Conservation (phyloP, 2,888 invertebrate genomes). For the Aporophyla lueneburgensis region DNA sequence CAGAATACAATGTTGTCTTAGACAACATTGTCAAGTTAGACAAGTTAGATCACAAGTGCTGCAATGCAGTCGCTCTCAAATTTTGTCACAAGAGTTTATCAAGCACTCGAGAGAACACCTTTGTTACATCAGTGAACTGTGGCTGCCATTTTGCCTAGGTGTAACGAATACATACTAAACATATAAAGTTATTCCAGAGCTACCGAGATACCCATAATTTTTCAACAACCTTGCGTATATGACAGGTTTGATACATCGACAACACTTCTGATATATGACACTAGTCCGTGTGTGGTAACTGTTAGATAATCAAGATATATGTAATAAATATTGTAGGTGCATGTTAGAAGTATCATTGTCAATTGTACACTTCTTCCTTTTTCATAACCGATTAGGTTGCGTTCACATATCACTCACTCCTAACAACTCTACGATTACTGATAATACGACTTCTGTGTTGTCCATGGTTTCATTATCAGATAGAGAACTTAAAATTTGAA, state of each 20-base stretch:
- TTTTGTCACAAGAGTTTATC: slow-evolving; percentile 27
- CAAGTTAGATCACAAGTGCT: slow-evolving; percentile 26
- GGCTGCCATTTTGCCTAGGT: not conserved
- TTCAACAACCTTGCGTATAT: not conserved
- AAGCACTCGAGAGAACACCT: slow-evolving; percentile 1
- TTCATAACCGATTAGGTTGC: slow-evolving; percentile 44
- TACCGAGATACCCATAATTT: not conserved
- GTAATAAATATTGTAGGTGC: slow-evolving; percentile 85
- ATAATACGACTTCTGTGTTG: too few relatives aligned
- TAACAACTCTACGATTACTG: too few relatives aligned
- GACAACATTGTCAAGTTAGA: too few relatives aligned
- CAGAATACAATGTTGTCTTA: slow-evolving; percentile 14
- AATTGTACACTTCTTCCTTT: slow-evolving; percentile 77
- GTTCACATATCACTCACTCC: slow-evolving; percentile 68
- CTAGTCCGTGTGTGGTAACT: slow-evolving; percentile 60
- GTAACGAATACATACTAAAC: not conserved
- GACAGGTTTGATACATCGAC: not conserved
- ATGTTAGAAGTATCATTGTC: slow-evolving; percentile 77
- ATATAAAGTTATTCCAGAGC: not conserved
- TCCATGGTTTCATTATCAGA: too few relatives aligned
- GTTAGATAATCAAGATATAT: slow-evolving; percentile 74
- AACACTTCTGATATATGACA: slow-evolving; percentile 55
- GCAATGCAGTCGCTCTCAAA: slow-evolving; percentile 37
- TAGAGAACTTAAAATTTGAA: too few relatives aligned
- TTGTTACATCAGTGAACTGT: not conserved